Evolutionary conservation across 2,888 invertebrate genomes (phyloP).

Genomic region (Slavum lentiscoides): DNA sequence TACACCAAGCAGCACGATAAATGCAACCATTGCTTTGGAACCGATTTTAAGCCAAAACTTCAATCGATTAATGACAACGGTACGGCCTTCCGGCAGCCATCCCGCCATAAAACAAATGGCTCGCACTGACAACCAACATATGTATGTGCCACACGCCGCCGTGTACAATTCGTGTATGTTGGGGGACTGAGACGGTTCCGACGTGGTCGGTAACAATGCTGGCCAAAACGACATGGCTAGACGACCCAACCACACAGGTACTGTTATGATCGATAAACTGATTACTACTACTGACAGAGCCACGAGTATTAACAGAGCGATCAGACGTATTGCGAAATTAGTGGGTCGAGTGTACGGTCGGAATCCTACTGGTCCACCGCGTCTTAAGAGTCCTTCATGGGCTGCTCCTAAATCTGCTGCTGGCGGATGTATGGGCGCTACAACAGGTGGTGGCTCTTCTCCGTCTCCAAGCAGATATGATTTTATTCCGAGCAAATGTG

Average conservation of each 20-base stretch:
- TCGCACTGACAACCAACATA: slow-evolving; percentile 90
- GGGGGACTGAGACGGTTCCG: slow-evolving; percentile 58
- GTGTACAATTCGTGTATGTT: slow-evolving; percentile 94
- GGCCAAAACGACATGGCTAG: slow-evolving; percentile 86
- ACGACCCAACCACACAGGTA: slow-evolving; percentile 90
- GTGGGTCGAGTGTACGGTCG: slow-evolving; percentile 87
- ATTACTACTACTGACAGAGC: slow-evolving; percentile 82
- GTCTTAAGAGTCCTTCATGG: slow-evolving; percentile 85
- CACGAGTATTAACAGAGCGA: slow-evolving; percentile 73
- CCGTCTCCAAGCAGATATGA: slow-evolving; percentile 84
- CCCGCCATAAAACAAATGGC: slow-evolving; percentile 79
- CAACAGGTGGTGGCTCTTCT: slow-evolving; percentile 32
- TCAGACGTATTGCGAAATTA: slow-evolving; percentile 75
- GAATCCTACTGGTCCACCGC: slow-evolving; percentile 76
- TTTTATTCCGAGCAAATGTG: slow-evolving; percentile 82
- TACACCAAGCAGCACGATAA: slow-evolving; percentile 79
- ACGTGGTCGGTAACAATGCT: slow-evolving; percentile 62
- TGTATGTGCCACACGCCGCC: slow-evolving; percentile 89
- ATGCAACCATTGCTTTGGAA: slow-evolving; percentile 74
- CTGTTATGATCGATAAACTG: slow-evolving; percentile 80
- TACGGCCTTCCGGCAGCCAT: slow-evolving; percentile 87
- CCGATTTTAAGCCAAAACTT: slow-evolving; percentile 74
- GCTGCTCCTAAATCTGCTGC: slow-evolving; percentile 72
- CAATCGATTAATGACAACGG: slow-evolving; percentile 72
- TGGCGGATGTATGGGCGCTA: slow-evolving; percentile 59